Evolutionary conservation across 23 tunicate species (phyloP).

Genomic region (Clavelina lepadiformis): DNA sequence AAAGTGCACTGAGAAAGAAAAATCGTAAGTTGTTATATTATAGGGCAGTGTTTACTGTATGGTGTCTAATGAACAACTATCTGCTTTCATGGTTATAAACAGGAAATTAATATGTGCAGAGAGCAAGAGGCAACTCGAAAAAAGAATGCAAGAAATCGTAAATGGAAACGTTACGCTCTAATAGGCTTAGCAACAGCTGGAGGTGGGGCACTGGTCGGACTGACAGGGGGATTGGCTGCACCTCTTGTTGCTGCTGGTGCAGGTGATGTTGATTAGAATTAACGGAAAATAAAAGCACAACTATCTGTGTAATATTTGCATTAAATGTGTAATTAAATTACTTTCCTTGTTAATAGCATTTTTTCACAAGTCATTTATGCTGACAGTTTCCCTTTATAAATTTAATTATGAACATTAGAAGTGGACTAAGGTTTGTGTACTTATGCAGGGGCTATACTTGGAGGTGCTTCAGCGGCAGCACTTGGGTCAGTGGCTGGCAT

Average conservation of each 20-base stretch:
- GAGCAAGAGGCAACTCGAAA: constrained; percentile 50
- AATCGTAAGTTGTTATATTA: constrained; percentile 20
- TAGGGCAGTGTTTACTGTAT: background rate
- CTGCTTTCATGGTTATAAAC: background rate
- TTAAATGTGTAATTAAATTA: no score
- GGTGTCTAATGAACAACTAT: background rate
- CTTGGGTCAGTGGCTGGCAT: constrained; percentile 96
- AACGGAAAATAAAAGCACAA: background rate
- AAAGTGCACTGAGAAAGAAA: constrained; percentile 74
- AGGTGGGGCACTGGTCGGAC: constrained; percentile 84
- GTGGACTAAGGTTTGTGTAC: background rate
- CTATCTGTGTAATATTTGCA: no score
- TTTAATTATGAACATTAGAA: no score
- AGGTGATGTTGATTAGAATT: constrained; percentile 34
- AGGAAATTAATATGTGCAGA: constrained; percentile 19
- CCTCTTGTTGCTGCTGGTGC: constrained; percentile 99
- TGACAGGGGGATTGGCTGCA: constrained; percentile 98
- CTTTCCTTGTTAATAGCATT: no score
- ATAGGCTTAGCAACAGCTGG: constrained; percentile 87
- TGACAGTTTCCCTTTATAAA: no score
- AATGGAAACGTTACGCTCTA: constrained; percentile 71
- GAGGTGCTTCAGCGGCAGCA: constrained; percentile 89
- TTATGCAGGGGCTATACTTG: constrained; percentile 77
- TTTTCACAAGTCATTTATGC: no score
- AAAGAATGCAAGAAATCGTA: constrained; percentile 51